Conservation (phyloP, 2,113 vertebrate species). For the Melanostigma gelatinosum region DNA sequence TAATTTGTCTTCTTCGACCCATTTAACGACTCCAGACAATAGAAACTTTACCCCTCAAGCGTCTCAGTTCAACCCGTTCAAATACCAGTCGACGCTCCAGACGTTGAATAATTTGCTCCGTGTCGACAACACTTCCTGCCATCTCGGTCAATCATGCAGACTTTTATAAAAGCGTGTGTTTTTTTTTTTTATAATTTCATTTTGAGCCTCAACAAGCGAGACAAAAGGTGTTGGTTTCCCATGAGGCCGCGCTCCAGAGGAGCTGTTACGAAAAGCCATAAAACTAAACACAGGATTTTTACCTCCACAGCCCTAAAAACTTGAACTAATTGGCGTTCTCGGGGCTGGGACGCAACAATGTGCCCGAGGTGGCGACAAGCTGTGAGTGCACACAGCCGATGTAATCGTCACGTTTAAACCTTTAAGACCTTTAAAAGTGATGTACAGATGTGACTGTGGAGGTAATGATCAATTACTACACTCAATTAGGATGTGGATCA, state of each 20-base stretch:
- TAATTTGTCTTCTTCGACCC: neutral
- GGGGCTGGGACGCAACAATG: neutral
- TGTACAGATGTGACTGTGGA: slow-evolving; percentile 19
- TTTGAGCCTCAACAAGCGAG: neutral
- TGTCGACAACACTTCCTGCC: neutral
- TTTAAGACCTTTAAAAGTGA: slow-evolving; percentile 31
- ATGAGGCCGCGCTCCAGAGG: neutral
- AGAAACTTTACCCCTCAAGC: neutral
- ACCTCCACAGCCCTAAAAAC: neutral
- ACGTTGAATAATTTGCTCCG: neutral
- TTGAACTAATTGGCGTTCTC: slow-evolving; percentile 9
- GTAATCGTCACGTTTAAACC: slow-evolving; percentile 34
- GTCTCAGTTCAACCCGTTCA: neutral
- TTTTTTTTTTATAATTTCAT: neutral
- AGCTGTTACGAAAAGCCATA: neutral
- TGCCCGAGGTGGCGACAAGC: slow-evolving; percentile 28
- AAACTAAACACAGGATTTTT: slow-evolving; percentile 3
- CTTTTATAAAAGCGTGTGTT: neutral
- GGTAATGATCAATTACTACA: neutral
- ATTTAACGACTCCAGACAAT: neutral
- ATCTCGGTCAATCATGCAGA: neutral
- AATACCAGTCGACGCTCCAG: neutral
- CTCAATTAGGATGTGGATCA: no score
- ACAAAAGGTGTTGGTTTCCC: neutral
- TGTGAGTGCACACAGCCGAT: slow-evolving; percentile 6